Evolutionary conservation across 2,113 vertebrate species (phyloP).

Genomic region (Lophura nycthemera): DNA sequence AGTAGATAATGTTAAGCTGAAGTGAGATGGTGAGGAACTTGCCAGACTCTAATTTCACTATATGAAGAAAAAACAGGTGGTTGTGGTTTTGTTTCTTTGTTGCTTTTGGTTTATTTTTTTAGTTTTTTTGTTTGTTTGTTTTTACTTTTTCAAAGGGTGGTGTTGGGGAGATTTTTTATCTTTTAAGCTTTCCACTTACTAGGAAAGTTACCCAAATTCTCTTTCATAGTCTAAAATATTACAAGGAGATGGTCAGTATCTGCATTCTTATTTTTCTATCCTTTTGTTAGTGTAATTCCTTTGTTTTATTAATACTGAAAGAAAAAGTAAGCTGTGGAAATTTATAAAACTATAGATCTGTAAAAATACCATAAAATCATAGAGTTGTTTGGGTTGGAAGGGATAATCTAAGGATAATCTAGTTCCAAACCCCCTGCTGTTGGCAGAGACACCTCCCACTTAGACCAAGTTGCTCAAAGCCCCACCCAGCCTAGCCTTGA

Average conservation of each 20-base stretch:
- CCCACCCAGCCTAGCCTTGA: too few relatives aligned
- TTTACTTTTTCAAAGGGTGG: neutral
- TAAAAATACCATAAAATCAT: neutral
- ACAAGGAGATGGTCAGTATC: neutral
- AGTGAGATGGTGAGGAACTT: neutral
- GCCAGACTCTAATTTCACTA: neutral
- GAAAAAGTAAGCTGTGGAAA: neutral
- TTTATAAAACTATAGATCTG: neutral
- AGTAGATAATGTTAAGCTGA: neutral
- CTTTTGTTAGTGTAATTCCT: neutral
- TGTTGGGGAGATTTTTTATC: too few relatives aligned
- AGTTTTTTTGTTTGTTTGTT: too few relatives aligned
- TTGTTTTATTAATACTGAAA: neutral
- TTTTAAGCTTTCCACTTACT: neutral
- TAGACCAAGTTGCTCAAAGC: too few relatives aligned
- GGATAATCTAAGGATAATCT: too few relatives aligned
- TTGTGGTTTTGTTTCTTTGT: neutral
- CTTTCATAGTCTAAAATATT: neutral
- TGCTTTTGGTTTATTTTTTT: neutral
- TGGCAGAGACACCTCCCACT: too few relatives aligned
- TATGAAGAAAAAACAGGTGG: neutral
- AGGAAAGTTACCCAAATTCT: too few relatives aligned
- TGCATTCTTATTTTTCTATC: neutral
- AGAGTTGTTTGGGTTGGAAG: too few relatives aligned
- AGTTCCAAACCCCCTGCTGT: too few relatives aligned